Evolutionary conservation across 23 tunicate genomes (phyloP).

Genomic region (Oikopleura dioica): DNA sequence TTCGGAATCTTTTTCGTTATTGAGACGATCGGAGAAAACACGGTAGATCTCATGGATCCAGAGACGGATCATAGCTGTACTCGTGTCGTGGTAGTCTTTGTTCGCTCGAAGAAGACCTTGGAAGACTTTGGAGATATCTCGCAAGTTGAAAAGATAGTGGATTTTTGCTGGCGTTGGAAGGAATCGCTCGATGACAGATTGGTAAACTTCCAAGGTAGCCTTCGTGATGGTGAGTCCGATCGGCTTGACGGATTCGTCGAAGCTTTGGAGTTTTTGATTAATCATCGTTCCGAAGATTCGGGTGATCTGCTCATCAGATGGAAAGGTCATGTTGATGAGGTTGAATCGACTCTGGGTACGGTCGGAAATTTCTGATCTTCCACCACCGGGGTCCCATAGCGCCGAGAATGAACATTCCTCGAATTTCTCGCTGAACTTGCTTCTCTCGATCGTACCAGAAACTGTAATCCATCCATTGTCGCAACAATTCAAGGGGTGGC

Average conservation of each 20-base stretch:
- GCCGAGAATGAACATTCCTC: too few species aligned
- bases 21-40: constrained; percentile 67
- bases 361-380: constrained; percentile 52
- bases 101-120: constrained; percentile 83
- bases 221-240: constrained; percentile 66
- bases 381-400: too few species aligned
- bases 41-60: constrained; percentile 98
- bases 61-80: constrained; percentile 55
- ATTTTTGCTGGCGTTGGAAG: constrained; percentile 92
- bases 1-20: constrained; percentile 48
- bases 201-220: constrained; percentile 72
- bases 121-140: constrained; percentile 88
- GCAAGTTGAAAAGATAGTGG: constrained; percentile 75
- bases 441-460: constrained; percentile 83
- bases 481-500: constrained; percentile 72
- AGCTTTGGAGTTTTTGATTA: constrained; percentile 71
- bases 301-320: constrained; percentile 70
- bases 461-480: constrained; percentile 70
- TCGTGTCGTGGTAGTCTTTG: constrained; percentile 90
- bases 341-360: constrained; percentile 60
- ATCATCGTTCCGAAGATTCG: constrained; percentile 84
- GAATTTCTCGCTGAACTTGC: constrained; percentile 48
- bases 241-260: constrained; percentile 92
- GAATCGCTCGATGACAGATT: constrained; percentile 58
- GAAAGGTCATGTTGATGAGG: constrained; percentile 87